Conservation (phyloP, 2,797 vertebrate species). For the Cebuella pygmaea region DNA sequence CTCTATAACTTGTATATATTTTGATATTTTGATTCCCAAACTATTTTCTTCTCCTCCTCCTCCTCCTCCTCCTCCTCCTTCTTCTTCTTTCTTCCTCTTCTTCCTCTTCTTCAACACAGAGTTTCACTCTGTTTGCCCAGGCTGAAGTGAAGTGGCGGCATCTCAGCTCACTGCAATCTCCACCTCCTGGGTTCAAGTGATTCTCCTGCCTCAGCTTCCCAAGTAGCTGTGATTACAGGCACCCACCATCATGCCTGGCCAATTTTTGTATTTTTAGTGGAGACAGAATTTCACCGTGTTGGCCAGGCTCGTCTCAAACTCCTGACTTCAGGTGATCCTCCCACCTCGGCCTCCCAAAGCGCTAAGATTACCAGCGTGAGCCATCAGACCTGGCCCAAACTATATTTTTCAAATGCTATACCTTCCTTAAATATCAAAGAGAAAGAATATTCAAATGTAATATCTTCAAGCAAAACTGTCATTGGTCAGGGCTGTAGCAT, state of each 20-base stretch:
- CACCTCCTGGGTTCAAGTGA: not conserved
- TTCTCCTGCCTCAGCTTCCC: not conserved
- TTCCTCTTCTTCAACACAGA: not conserved
- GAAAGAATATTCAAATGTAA: not conserved
- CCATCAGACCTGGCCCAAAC: not conserved
- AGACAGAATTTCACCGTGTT: not conserved
- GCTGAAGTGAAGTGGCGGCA: no score
- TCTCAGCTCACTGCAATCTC: not conserved
- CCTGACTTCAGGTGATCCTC: not conserved
- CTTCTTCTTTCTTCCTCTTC: no score
- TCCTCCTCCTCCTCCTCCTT: no score
- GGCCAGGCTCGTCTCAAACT: not conserved
- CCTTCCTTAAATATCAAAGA: not conserved
- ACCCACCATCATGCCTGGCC: not conserved
- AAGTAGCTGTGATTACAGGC: not conserved
- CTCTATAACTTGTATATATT: not conserved
- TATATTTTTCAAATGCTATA: not conserved
- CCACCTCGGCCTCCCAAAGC: not conserved
- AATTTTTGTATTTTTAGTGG: not conserved
- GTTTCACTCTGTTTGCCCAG: not conserved
- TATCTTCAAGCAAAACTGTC: not conserved
- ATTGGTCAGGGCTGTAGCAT: not conserved
- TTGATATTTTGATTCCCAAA: not conserved
- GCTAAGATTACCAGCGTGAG: rapidly evolving
- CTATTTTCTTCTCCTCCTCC: not conserved